Base-by-base conservation (phyloP, 2,113 vertebrate genomes). In the Gobius niger region DNA sequence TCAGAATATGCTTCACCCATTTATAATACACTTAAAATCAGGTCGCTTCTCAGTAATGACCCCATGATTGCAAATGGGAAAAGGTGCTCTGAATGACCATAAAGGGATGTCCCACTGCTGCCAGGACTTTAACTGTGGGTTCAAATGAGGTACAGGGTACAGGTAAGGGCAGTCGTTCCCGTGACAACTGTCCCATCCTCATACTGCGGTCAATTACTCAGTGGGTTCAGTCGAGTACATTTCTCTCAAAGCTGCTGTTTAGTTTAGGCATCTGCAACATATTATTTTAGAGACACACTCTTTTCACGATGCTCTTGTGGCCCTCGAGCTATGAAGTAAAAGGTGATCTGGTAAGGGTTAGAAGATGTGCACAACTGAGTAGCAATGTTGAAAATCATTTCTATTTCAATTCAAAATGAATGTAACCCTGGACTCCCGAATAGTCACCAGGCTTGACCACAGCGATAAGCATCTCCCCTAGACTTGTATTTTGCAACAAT, bases 401-500 rank as follows among this genome's bases (percentile, higher is more conserved):
- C 24, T 3, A 34, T 34, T 34, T 34, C 24, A 34, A 34, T 34
- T 34, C 24, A 34, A 34, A 34, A n/a, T n/a, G n/a, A 34, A 34
- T 34, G 24, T 34, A 7, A 56, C 2, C 53, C 19, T 34, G 24
- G 9, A 6, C 19, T 34, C 18, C 53, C 53, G 34, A 13, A 56
- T 24, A 12, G 18, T 56, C 53, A 56, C 11, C 24, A 56, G 24
- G 76, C 72, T 24, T 78, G 78, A 83, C 73, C 81, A 76, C 10
- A 5, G 9, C 4, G 92, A 94, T 93, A 91, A 80, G 67, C 64
- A 94, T 93, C 91, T 72, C 72, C 77, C 75, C 75, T 72, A 69
- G 80, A 85, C 81, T 88, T 88, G 88, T 86, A 70, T 86, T 89
- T 80, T 87, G 85, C 86, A 90, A 90, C 88, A 93, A 93, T 68